Evolutionary conservation across 1,140 invertebrate genomes (phyloP).

Genomic region (Pseudomyrmex cubaensis): DNA sequence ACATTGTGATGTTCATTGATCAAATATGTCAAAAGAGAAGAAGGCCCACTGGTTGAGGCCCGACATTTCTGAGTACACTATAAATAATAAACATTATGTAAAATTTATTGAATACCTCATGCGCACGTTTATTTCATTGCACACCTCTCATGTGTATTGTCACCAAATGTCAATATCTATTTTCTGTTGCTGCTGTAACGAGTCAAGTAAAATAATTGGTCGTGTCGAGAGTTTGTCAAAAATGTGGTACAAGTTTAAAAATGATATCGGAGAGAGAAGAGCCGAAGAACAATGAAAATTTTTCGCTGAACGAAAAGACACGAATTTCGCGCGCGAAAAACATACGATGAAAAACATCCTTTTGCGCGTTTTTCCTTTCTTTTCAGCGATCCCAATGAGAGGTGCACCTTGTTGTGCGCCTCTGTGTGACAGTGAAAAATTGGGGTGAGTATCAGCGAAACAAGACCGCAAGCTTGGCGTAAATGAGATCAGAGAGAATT

Average conservation of each 20-base stretch:
- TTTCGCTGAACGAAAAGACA: not conserved
- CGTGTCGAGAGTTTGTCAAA: not conserved
- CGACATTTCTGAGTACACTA: conserved; percentile 81
- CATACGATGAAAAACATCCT: not conserved
- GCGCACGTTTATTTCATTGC: conserved; percentile 1
- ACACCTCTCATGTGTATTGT: not conserved
- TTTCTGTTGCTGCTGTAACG: not conserved
- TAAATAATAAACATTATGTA: conserved; percentile 83
- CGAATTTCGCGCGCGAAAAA: not conserved
- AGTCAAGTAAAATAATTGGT: not conserved
- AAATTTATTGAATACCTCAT: conserved; percentile 75
- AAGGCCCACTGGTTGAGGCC: conserved; percentile 82
- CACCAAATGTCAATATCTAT: not conserved
- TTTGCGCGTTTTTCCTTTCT: not conserved
- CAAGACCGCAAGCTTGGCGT: not conserved
- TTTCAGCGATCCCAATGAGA: not conserved
- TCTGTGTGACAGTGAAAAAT: not conserved
- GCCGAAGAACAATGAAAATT: not conserved
- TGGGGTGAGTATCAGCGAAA: not conserved
- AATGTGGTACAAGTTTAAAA: too few relatives aligned
- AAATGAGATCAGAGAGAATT: conserved; percentile 24
- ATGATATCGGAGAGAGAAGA: not conserved
- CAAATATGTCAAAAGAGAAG: conserved; percentile 79
- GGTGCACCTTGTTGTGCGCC: not conserved
- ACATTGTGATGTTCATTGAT: conserved; percentile 81